Conservation (phyloP, 2,888 invertebrate species). For the Eulithis testata region DNA sequence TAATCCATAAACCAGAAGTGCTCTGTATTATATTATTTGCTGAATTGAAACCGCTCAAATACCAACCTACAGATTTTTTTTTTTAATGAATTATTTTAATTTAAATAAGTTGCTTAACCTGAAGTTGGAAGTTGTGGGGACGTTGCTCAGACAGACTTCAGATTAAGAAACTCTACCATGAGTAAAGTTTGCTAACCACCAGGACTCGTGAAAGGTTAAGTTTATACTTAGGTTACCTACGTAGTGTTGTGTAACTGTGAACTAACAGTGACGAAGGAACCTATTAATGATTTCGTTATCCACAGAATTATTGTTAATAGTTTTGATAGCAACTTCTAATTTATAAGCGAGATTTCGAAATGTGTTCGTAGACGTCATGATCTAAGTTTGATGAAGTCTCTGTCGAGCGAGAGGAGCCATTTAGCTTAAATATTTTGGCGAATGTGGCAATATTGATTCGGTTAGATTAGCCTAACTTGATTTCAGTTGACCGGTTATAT, state of each 20-base stretch:
- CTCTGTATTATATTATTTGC: too few relatives aligned
- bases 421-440: constrained; percentile 23
- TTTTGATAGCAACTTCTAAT: constrained; percentile 21
- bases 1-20: too few relatives aligned
- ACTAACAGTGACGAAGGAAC: constrained; percentile 19
- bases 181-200: constrained; percentile 18
- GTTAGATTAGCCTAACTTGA: constrained; percentile 20
- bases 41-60: too few relatives aligned
- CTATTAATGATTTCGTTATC: constrained; percentile 26
- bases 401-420: constrained; percentile 20
- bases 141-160: constrained; percentile 4
- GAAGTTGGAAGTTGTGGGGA: constrained; percentile 5
- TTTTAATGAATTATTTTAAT: not conserved
- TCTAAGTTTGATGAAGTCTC: constrained; percentile 31
- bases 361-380: constrained; percentile 17
- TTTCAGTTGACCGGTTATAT: constrained; percentile 19
- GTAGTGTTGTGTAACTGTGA: constrained; percentile 19
- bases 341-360: constrained; percentile 29
- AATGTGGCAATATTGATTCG: constrained; percentile 22
- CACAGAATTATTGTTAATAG: constrained; percentile 14
- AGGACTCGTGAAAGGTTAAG: constrained; percentile 27
- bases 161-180: constrained; percentile 5
- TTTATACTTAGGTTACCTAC: constrained; percentile 22
- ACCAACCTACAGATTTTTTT: too few relatives aligned
- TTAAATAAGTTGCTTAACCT: not conserved